Evolutionary conservation across 1,140 invertebrate genomes (phyloP).

Genomic region (Vanessa tameamea): DNA sequence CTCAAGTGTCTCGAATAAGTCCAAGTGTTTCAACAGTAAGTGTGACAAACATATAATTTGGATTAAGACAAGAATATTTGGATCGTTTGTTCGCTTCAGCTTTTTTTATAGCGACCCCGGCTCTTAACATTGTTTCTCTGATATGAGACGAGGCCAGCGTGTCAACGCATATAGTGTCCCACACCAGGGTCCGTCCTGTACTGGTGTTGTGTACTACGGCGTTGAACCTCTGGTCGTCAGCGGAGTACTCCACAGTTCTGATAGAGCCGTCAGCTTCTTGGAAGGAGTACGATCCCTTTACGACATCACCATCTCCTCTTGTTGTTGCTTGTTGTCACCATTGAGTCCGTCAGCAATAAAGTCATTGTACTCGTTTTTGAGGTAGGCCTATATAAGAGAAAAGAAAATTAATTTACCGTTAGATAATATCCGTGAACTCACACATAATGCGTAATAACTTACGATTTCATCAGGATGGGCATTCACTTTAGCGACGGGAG

Average conservation of each 20-base stretch:
- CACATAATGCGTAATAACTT: conserved; percentile 29
- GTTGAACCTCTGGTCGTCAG: not conserved
- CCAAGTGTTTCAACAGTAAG: too few species aligned
- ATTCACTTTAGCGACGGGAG: conserved; percentile 48
- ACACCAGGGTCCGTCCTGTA: too few species aligned
- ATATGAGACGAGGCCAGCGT: too few species aligned
- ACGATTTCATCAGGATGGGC: conserved; percentile 54
- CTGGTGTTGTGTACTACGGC: too few species aligned
- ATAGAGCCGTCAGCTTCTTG: conserved; percentile 81
- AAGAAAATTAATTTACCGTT: not conserved
- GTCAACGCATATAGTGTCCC: too few species aligned
- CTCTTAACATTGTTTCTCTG: too few species aligned
- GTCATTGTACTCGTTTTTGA: conserved; percentile 78
- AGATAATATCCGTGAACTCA: too few species aligned
- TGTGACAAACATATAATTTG: too few species aligned
- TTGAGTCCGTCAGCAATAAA: conserved; percentile 58
- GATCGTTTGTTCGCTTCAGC: too few species aligned
- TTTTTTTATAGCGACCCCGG: too few species aligned
- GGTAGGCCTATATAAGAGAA: conserved; percentile 33
- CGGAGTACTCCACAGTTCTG: conserved; percentile 66
- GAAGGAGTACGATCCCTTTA: conserved; percentile 81
- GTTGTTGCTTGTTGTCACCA: conserved; percentile 52
- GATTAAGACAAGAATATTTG: too few species aligned
- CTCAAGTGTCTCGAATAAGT: not conserved
- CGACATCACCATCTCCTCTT: conserved; percentile 80